Evolutionary conservation across 2,888 invertebrate species (phyloP), one percentile per base, ranked within the genome.

Genomic region (Troides aeacus): DNA sequence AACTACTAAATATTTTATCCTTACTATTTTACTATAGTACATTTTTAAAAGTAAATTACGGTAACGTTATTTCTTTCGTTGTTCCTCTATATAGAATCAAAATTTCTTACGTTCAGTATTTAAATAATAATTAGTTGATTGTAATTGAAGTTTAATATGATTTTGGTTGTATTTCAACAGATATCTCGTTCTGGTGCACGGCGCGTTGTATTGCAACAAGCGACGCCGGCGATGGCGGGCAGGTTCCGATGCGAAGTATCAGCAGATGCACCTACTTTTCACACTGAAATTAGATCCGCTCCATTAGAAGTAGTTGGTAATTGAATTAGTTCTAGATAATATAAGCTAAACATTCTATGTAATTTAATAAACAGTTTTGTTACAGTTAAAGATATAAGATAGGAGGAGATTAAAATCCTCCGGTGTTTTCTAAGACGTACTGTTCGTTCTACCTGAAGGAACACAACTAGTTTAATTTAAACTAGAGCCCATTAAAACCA

Each of bases 191-290:
- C 95, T 7, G 95, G 94, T 17, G 93, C 94, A 0, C 91, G 94
- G 64, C 92, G 94, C 74, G 95, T 96, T 68, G 95, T 96, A 15
- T 86, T 96, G 72, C 93, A 94, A 77, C 94, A 95, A 78, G 95
- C 96, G 21, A 94, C 95, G 70, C 93, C 94, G 64, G 94, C 95
- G 74, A 93, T 95, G 86, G 94, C 95, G 17, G 96, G 96, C 18
- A 93, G 94, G 78, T 96, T 96, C 84, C 94, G 94, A 65, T 96
- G 96, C 83, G 96, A 96, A 82, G 96, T 96, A 18, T 96, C 96
- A 0, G 94, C 95, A 0, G 96, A 96, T 80, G 94, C 94, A 3
- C 96, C 96, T 30, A 94, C 94, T 75, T 96, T 96, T 86, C 95
- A 95, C 83, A 96, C 96, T 0, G 92, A 94, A 77, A 92, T 94